Evolutionary conservation across 1,140 invertebrate species (phyloP), one percentile per base, ranked within the genome.

Genomic region (Penaeus vannamei): DNA sequence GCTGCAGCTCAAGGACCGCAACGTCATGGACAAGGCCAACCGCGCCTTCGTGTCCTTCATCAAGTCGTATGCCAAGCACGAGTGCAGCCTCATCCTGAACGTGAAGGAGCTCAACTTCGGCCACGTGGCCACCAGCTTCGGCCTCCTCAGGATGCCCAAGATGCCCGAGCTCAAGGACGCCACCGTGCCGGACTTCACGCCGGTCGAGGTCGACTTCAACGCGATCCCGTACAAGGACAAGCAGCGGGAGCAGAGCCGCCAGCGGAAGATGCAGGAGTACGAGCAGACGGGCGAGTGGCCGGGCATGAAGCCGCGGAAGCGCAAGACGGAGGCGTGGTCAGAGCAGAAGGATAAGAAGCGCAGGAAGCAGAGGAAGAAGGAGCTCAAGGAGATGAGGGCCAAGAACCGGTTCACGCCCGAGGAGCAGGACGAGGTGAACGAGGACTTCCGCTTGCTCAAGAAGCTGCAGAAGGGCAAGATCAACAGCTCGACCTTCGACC

Each of bases 1-100:
- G 60, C 92, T 95, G 59, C 96, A 97, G 92, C 92, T 94, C 53
- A 93, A 94, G 53, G 97, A 97, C 93, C 95, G 97, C 91, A 94
- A 95, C 4, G 92, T 97, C 42, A 96, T 97, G 92, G 98, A 99
- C 92, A 97, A 97, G 93, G 97, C 96, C 1, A 96, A 97, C 91
- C 93, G 95, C 89, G 98, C 99, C 5, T 99, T 98, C 94, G 98
- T 99, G 1, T 99, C 98, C 0, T 98, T 98, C 92, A 95, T 99
- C 64, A 95, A 97, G 92, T 96, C 97, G 0, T 99, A 99, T 93
- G 95, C 95, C 10, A 99, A 99, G 93, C 98, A 99, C 93, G 98
- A 99, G 93, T 99, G 98, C 92, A 96, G 95, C 92, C 94, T 99
- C 69, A 95, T 99, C 88, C 95, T 99, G 79, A 94, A 95, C 92